Conservation (phyloP, 2,113 vertebrate species). For the Himantopus leucocephalus region DNA sequence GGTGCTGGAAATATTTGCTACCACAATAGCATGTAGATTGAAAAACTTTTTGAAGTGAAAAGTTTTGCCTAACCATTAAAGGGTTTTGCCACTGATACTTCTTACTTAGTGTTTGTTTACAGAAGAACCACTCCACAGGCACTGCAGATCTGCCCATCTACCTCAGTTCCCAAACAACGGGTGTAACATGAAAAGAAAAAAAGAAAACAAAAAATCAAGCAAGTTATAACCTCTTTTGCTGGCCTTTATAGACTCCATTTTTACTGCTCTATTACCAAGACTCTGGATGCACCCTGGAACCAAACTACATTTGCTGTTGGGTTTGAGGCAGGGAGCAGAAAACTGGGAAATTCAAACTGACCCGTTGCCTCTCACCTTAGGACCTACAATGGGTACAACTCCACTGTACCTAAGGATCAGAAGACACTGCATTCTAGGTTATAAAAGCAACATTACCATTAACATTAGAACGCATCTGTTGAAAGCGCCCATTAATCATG, state of each 20-base stretch:
- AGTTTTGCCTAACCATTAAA: neutral
- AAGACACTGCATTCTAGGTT: neutral
- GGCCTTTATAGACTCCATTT: neutral
- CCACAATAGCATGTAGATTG: neutral
- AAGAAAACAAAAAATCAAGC: neutral
- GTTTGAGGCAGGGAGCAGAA: neutral
- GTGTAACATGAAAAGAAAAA: neutral
- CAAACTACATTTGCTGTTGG: neutral
- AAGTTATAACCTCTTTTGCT: neutral
- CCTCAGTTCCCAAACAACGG: neutral
- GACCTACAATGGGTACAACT: neutral
- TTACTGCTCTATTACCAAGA: neutral
- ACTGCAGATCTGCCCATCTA: neutral
- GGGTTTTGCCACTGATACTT: neutral
- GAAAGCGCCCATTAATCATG: neutral
- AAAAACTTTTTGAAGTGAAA: neutral
- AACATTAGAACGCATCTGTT: neutral
- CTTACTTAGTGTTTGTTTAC: neutral
- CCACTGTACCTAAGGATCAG: neutral
- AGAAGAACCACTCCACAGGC: rapidly evolving
- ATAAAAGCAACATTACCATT: neutral
- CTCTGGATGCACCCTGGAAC: neutral
- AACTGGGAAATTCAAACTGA: neutral
- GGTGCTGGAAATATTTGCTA: neutral
- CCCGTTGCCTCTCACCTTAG: neutral